Evolutionary conservation across 1,140 invertebrate genomes (phyloP).

Genomic region (Drosophila willistoni): DNA sequence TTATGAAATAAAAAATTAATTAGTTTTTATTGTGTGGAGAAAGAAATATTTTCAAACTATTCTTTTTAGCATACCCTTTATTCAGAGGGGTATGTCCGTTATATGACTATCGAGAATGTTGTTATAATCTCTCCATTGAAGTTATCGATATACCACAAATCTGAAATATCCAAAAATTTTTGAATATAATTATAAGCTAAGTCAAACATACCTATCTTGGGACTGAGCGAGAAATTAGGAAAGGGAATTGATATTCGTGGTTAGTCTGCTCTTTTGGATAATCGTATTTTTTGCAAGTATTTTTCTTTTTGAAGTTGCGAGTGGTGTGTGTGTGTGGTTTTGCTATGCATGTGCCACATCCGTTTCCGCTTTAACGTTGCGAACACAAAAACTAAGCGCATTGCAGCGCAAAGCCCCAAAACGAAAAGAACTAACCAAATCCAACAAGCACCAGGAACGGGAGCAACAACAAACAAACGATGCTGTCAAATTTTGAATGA

Average conservation of each 20-base stretch:
- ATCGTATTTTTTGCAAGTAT: not conserved
- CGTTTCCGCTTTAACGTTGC: slow-evolving; percentile 64
- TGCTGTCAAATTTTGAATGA: slow-evolving; percentile 81
- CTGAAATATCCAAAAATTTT: no score
- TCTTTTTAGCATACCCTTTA: not conserved
- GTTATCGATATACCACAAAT: no score
- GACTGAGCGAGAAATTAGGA: not conserved
- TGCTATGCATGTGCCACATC: slow-evolving; percentile 74
- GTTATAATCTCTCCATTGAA: no score
- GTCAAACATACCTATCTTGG: no score
- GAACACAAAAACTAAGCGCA: slow-evolving; percentile 53
- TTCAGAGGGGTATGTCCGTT: not conserved
- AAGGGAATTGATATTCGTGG: not conserved
- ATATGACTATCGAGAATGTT: not conserved
- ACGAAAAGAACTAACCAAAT: slow-evolving; percentile 25
- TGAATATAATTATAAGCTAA: no score
- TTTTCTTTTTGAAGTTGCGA: slow-evolving; percentile 38
- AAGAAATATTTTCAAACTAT: not conserved
- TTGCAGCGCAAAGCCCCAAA: slow-evolving; percentile 25
- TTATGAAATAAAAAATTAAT: not conserved
- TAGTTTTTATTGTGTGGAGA: not conserved
- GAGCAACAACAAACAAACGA: slow-evolving; percentile 71
- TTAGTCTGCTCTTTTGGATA: not conserved
- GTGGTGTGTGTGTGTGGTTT: slow-evolving; percentile 56
- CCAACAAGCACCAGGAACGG: slow-evolving; percentile 12